Base-by-base conservation (phyloP, 2,797 vertebrate species). In the Eulemur albifrons region DNA sequence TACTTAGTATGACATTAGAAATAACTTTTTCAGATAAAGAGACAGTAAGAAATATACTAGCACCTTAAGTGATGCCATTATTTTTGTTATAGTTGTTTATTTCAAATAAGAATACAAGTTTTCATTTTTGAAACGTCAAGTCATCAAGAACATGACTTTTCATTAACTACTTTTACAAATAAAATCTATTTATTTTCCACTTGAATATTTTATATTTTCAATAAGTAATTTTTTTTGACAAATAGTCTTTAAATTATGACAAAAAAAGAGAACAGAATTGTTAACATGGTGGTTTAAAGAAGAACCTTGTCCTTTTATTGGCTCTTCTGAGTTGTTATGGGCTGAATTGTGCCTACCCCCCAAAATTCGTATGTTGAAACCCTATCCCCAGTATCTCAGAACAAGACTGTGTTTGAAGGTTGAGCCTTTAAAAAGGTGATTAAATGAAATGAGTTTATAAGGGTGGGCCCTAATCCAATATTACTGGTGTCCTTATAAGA, bases 31-130 rank as follows among this genome's bases (percentile, higher is more conserved):
- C 54, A 77, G 32, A 50, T 63, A 87, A 83, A 93, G 69, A 93
- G 69, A 69, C 45, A 77, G 45, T 72, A 85, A 43, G 65, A 93
- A 97, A 82, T 5, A 85, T 82, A 89, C 61, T 70, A 86, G 32
- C 76, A 77, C 43, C 27, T 75, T 82, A 94, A 88, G 35, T 38
- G n/a, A 54, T 85, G 38, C n/a, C 76, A 81, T 86, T 86, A 67
- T 50, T 90, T 91, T 85, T 81, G 63, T 63, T 94, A 67, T 4
- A 40, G 14, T 43, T 90, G 14, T 43, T 90, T 72, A 77, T 92
- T 80, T 80, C 57, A 72, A 73, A 72, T 70, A 57, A 90, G 35
- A 92, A 88, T 69, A 67, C 7, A 89, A 88, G 21, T 63, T 93
- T 93, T 92, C 67, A 87, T 43, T 77, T 89, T 82, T 77, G 35